Percentiles rank a stretch among this genome's conserved stretches.
Evolutionary conservation across 1,140 invertebrate genomes (phyloP).

Genomic region (Temnothorax longispinosus): DNA sequence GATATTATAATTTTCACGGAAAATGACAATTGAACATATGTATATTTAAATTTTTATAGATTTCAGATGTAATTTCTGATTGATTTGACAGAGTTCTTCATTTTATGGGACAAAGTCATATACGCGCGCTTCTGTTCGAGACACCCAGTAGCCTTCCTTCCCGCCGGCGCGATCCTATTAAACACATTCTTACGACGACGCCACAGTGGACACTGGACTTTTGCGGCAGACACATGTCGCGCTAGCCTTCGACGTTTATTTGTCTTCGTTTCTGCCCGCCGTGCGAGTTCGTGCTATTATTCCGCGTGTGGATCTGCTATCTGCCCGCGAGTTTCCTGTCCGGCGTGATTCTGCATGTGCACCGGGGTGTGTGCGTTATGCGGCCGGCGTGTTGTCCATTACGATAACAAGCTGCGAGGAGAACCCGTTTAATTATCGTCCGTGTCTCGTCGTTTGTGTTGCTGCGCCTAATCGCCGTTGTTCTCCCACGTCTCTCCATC

Average conservation of each 20-base stretch:
- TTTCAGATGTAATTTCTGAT: background rate
- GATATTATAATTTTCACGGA: background rate
- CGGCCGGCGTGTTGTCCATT: conserved; percentile 51
- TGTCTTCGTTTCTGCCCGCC: background rate
- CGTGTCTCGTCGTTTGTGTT: background rate
- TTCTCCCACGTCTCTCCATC: conserved; percentile 13
- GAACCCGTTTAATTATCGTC: conserved; percentile 64
- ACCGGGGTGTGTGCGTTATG: conserved; percentile 28
- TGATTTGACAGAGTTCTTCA: background rate
- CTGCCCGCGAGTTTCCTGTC: background rate
- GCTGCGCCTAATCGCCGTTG: conserved; percentile 53
- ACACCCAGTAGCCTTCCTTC: conserved; percentile 42
- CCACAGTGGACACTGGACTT: conserved; percentile 63
- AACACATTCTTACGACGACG: conserved; percentile 51
- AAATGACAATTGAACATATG: background rate
- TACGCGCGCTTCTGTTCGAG: background rate
- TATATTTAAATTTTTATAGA: background rate
- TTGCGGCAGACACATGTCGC: conserved; percentile 61
- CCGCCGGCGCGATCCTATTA: conserved; percentile 48
- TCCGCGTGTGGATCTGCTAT: background rate
- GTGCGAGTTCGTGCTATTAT: background rate
- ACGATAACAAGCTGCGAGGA: conserved; percentile 64
- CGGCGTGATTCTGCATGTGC: background rate
- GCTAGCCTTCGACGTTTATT: conserved; percentile 46
- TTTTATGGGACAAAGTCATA: background rate